Evolutionary conservation across 2,113 vertebrate genomes (phyloP).

Genomic region (Tachysurus vachellii): DNA sequence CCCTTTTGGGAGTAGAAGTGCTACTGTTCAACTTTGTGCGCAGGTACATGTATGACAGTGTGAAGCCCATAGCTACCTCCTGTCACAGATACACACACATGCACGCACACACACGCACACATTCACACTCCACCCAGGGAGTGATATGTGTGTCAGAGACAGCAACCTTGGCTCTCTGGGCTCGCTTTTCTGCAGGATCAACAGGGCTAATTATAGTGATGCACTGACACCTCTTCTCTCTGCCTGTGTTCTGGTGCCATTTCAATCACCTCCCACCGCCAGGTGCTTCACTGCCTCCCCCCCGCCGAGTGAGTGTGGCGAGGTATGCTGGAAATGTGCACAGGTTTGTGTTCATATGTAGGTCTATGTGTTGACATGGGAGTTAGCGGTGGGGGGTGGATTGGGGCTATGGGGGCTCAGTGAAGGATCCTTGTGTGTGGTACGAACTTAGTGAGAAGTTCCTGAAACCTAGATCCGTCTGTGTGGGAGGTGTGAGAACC

Average conservation of each 20-base stretch:
- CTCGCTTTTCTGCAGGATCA: slow-evolving; percentile 56
- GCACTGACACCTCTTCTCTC: slow-evolving; percentile 56
- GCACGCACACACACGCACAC: slow-evolving; percentile 24
- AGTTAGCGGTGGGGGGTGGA: slow-evolving; percentile 29
- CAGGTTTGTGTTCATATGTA: slow-evolving; percentile 50
- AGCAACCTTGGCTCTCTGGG: slow-evolving; percentile 43
- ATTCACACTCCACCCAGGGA: slow-evolving; percentile 44
- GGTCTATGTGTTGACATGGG: slow-evolving; percentile 38
- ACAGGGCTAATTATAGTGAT: slow-evolving; percentile 61
- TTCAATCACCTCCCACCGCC: slow-evolving; percentile 60
- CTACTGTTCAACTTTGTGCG: slow-evolving; percentile 41
- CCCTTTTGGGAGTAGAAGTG: slow-evolving; percentile 45
- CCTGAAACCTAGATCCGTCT: slow-evolving; percentile 37
- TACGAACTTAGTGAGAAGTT: slow-evolving; percentile 48
- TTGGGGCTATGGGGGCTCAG: not conserved
- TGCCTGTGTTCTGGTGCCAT: slow-evolving; percentile 52
- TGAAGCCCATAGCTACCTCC: slow-evolving; percentile 51
- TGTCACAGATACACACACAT: slow-evolving; percentile 50
- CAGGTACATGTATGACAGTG: slow-evolving; percentile 51
- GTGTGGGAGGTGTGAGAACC: slow-evolving; percentile 29
- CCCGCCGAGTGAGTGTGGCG: slow-evolving; percentile 32
- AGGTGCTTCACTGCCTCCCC: slow-evolving; percentile 54
- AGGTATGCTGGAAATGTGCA: slow-evolving; percentile 33
- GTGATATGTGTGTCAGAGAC: slow-evolving; percentile 52
- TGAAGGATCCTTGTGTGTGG: slow-evolving; percentile 33